A percentile compares a stretch with the other conserved stretches of the same genome.
Conservation (phyloP, 2,888 invertebrate genomes). For the Margaritifera margaritifera region DNA sequence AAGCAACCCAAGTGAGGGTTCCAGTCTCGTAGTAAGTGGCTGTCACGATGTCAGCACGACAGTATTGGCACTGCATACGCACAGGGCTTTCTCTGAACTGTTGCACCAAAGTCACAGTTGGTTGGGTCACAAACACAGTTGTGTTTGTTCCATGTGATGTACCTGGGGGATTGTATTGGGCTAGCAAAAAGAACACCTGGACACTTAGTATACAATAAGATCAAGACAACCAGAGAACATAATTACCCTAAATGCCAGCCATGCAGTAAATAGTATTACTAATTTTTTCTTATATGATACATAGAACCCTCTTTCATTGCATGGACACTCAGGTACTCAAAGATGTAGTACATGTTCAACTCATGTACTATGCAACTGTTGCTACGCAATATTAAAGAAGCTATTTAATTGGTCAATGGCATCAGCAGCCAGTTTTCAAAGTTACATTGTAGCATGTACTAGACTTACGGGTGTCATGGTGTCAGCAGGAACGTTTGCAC, state of each 20-base stretch:
- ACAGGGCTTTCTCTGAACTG: constrained; percentile 57
- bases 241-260: not conserved
- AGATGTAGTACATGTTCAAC: too few relatives aligned
- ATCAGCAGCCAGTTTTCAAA: too few relatives aligned
- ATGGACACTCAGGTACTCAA: too few relatives aligned
- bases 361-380: too few relatives aligned
- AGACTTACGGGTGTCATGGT: too few relatives aligned
- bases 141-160: constrained; percentile 9
- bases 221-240: not conserved
- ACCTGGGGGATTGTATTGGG: constrained; percentile 20
- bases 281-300: too few relatives aligned
- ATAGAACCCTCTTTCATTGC: too few relatives aligned
- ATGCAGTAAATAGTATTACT: too few relatives aligned
- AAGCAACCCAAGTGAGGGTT: constrained; percentile 60
- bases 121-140: constrained; percentile 38
- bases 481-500: too few relatives aligned
- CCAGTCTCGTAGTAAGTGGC: constrained; percentile 53
- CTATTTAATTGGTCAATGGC: too few relatives aligned
- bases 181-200: constrained; percentile 10
- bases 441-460: too few relatives aligned
- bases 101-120: constrained; percentile 54
- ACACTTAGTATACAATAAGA: not conserved
- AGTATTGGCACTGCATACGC: constrained; percentile 54
- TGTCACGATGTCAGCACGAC: constrained; percentile 58
- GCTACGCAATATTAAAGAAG: too few relatives aligned